These are phyloP conservation scores for Lutraria rhynchaena DNA, from an alignment of 1,140 invertebrate species.

Conservation along the genomic window DNA sequence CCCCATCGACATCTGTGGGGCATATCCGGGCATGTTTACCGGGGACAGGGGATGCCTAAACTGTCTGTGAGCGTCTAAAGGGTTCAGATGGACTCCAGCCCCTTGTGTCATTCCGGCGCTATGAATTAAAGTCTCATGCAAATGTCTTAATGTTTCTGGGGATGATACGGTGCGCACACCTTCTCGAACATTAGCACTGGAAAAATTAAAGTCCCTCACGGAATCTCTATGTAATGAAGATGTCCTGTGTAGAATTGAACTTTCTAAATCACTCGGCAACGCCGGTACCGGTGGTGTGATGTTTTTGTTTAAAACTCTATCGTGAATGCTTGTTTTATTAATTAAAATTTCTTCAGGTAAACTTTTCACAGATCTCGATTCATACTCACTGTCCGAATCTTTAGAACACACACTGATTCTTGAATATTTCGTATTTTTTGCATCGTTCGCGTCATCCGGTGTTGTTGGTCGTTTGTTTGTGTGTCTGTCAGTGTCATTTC, in stretches of 20 bases:
- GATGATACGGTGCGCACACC: constrained; percentile 29
- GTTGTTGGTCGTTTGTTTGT: constrained; percentile 42
- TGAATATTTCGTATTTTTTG: constrained; percentile 15
- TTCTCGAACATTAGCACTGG: constrained; percentile 47
- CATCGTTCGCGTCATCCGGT: neutral
- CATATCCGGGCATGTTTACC: constrained; percentile 23
- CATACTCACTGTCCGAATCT: constrained; percentile 20
- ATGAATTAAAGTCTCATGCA: constrained; percentile 52
- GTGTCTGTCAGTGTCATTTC: constrained; percentile 38
- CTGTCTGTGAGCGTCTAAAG: constrained; percentile 29
- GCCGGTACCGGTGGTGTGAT: neutral
- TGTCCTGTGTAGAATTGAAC: constrained; percentile 16
- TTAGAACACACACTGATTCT: neutral
- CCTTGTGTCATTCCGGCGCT: constrained; percentile 2
- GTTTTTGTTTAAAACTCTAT: too few species aligned
- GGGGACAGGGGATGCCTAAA: constrained; percentile 44
- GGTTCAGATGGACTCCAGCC: constrained; percentile 10
- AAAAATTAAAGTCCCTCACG: constrained; percentile 52
- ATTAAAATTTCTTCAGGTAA: neutral
- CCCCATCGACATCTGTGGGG: constrained; percentile 28
- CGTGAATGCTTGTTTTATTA: too few species aligned
- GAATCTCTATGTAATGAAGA: constrained; percentile 48
- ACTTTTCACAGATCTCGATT: constrained; percentile 4
- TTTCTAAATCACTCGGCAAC: constrained; percentile 35
- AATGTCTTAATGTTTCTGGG: constrained; percentile 47